Conservation (phyloP, 2,797 vertebrate species). For the Myripristis jacobus region DNA sequence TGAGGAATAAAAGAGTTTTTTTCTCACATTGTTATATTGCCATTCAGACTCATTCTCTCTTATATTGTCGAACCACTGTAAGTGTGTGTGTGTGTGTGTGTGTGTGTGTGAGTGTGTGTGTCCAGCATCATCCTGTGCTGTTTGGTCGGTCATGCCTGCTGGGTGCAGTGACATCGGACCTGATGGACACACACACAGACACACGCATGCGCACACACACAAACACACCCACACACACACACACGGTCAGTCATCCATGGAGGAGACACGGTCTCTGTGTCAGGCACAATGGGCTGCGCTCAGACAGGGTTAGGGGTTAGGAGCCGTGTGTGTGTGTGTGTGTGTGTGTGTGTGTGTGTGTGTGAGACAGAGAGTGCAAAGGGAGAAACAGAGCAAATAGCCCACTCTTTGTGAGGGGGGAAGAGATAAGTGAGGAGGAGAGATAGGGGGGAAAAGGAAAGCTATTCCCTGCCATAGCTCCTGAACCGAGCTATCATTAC, state of each 20-base stretch:
- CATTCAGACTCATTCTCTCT: neutral
- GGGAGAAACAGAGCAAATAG: constrained; percentile 52
- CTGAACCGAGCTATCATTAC: neutral
- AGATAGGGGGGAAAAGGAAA: neutral
- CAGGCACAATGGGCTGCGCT: constrained; percentile 75
- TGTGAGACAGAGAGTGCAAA: constrained; percentile 16
- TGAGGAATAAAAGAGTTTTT: too few relatives aligned
- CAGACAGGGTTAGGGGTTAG: constrained; percentile 75
- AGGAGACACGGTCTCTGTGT: constrained; percentile 74
- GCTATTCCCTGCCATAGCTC: constrained; percentile 1
- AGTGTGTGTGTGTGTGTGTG: constrained; percentile 18
- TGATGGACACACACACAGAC: constrained; percentile 63
- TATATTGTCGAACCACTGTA: neutral
- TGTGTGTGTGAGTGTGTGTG: constrained; percentile 18
- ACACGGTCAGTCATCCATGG: constrained; percentile 68
- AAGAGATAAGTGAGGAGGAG: constrained; percentile 23
- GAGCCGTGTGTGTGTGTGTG: constrained; percentile 48
- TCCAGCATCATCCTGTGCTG: constrained; percentile 56
- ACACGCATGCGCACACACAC: constrained; percentile 60
- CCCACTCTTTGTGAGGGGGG: constrained; percentile 37
- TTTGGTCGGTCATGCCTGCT: constrained; percentile 61
- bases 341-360: constrained; percentile 32
- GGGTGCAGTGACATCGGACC: constrained; percentile 63
- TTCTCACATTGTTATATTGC: too few relatives aligned
- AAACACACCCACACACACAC: constrained; percentile 61